Conservation (phyloP, 1,140 invertebrate species). For the Cydia strobilella region DNA sequence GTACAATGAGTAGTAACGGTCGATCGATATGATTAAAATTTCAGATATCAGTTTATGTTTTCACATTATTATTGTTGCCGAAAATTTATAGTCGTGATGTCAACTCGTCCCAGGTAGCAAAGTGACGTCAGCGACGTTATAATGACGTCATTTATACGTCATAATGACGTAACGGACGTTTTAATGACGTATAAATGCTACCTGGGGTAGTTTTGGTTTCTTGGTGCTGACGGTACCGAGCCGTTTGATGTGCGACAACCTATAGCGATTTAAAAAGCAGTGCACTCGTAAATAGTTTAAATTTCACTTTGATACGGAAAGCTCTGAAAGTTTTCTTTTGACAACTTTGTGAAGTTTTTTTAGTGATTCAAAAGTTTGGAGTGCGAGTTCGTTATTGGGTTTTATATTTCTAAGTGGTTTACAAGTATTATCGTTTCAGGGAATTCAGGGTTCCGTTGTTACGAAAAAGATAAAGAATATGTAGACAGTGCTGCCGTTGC, state of each 20-base stretch:
- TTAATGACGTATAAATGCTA: too few relatives aligned
- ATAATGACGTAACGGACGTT: too few relatives aligned
- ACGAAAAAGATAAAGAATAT: neutral
- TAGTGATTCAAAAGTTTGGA: neutral
- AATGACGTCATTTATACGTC: too few relatives aligned
- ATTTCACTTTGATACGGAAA: slow-evolving; percentile 1
- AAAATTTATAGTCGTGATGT: too few relatives aligned
- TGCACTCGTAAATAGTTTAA: neutral
- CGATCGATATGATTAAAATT: too few relatives aligned
- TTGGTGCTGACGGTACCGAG: too few relatives aligned
- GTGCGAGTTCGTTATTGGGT: neutral
- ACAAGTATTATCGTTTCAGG: neutral
- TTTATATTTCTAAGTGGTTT: neutral
- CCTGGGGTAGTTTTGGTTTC: too few relatives aligned
- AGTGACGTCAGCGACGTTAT: too few relatives aligned
- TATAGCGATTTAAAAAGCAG: neutral
- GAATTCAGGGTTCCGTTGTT: neutral
- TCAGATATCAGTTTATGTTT: too few relatives aligned
- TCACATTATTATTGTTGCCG: too few relatives aligned
- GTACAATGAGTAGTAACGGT: too few relatives aligned
- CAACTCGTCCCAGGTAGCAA: too few relatives aligned
- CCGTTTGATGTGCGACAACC: neutral
- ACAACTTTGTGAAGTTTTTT: neutral
- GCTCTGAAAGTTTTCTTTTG: neutral
- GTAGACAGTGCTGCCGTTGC: neutral